Evolutionary conservation across 2,797 vertebrate species (phyloP), one percentile per base, ranked within the genome.

Genomic region (Enteromius unitaeniatus): DNA sequence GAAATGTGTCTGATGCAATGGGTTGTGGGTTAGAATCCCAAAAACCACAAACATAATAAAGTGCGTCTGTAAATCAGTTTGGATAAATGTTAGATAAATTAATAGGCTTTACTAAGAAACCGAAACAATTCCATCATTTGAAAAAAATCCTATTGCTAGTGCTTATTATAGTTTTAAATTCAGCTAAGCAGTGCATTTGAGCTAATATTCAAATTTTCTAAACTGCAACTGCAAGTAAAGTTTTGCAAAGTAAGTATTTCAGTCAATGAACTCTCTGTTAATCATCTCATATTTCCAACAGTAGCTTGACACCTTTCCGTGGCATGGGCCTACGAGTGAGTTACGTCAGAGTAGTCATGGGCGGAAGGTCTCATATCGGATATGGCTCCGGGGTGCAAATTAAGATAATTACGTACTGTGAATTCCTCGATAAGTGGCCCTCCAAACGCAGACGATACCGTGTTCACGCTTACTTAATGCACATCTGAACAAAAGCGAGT

Each of bases 401-500:
- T 75, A 82, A 82, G 85, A 85, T 87, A 85, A 89, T 90, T 89
- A 83, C 47, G 74, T 74, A 78, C 55, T 60, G 76, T 37, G 23
- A 84, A 80, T 82, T 78, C 73, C 72, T 69, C 53, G 76, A 79
- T 83, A 85, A 90, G 86, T 73, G 74, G 82, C 79, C 82, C 45
- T 31, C 77, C 68, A 85, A 60, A 86, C 78, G 78, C 70, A 40
- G 79, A 58, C 73, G 34, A 37, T 79, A 47, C 77, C 72, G 68
- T 78, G 45, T 83, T 78, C 70, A 64, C 83, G 86, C 79, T 78
- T 85, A 68, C 58, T 88, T 79, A 72, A 68, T 74, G 37, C 73
- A 86, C 78, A 79, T 69, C 73, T 88, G 88, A 92, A 90, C 85
- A 85, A 91, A 90, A 91, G 89, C 88, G 68, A 62, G 84, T 86